Base-by-base conservation (phyloP, 1,140 invertebrate genomes). In the Palaemon carinicauda region DNA sequence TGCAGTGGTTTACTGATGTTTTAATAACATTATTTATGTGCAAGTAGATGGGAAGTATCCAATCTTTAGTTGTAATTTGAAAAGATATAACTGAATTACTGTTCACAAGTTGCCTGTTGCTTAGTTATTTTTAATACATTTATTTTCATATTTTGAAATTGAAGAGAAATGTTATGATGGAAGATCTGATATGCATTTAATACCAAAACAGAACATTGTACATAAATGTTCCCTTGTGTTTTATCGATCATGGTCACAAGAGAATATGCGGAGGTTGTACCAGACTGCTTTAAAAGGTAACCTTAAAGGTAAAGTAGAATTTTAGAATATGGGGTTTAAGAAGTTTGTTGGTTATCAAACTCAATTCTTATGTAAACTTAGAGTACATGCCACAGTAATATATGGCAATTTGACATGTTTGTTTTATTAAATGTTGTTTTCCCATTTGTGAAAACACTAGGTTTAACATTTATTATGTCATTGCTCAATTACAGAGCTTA, bases 141-240 rank as follows among this genome's bases (percentile, higher is more conserved):
- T 86, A 86, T 86, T 86, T 86, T 86, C 83, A 86, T 86, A 86
- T 86, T 86, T 86, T 86, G 83, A 86, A 86, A 86, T 86, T 78
- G 75, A 80, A 86, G 83, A 80, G 33, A 80, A 69, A 86, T 86
- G 77, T 86, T 86, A 80, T 41, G 60, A 86, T 86, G 83, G 83
- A 86, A 86, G 83, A 86, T 86, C 83, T 86, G 83, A 86, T 86
- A 86, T 86, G 83, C 83, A 86, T 86, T 86, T 86, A 86, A 86
- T 86, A 80, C 83, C 83, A 86, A 41, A 86, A 86, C 83, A 86
- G 83, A 86, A 79, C 83, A 86, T 86, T 86, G 83, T 86, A 86
- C 83, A 86, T 86, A 86, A 79, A 86, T 86, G 83, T 86, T 86
- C 83, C 83, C 83, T 80, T 86, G 83, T 86, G 83, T 86, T 86